Base-by-base conservation (phyloP, 2,888 invertebrate genomes). In the Xanthorhoe spadicearia region DNA sequence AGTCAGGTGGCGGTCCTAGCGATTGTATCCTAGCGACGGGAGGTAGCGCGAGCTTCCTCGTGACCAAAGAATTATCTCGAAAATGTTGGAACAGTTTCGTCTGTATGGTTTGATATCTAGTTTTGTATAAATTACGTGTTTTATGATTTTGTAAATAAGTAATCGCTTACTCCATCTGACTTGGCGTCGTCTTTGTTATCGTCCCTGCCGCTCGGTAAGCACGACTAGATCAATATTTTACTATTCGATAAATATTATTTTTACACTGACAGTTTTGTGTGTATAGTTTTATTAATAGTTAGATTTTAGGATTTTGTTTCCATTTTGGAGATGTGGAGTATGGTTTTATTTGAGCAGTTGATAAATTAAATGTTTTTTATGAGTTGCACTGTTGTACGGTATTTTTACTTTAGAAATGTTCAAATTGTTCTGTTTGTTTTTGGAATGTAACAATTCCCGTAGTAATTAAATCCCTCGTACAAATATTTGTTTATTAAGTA, bases 221-320 rank as follows among this genome's bases (percentile, higher is more conserved):
- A 69, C 77, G 79, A 77, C 79, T 80, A 83, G 81, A 80, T 73
- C 66, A 79, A 80, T 82, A 82, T 85, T 81, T 80, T 80, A 79
- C 74, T 74, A 79, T 83, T 81, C 76, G 78, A 74, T 81, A 80
- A n/a, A n/a, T 82, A 80, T 83, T 81, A 81, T 81, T 81, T 81
- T 81, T 85, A 74, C 83, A 81, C 79, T 81, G 71, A 82, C 81
- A 74, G 78, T 79, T 80, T 80, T 79, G 77, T 77, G 78, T 77
- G 76, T 78, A 79, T 64, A 66, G 74, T 69, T 74, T 77, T 75
- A 74, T 75, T 78, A 74, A 79, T 80, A 75, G 74, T 71, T 74
- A 75, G 77, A 66, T 69, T 59, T 73, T 71, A 73, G 63, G 38
- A 49, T 65, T 71, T 69, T 68, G 64, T 73, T 74, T 70, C 69